phyloP scores from a whole-genome alignment of 2,888 invertebrate genomes.

The Caenorhabditis sp. region DNA sequence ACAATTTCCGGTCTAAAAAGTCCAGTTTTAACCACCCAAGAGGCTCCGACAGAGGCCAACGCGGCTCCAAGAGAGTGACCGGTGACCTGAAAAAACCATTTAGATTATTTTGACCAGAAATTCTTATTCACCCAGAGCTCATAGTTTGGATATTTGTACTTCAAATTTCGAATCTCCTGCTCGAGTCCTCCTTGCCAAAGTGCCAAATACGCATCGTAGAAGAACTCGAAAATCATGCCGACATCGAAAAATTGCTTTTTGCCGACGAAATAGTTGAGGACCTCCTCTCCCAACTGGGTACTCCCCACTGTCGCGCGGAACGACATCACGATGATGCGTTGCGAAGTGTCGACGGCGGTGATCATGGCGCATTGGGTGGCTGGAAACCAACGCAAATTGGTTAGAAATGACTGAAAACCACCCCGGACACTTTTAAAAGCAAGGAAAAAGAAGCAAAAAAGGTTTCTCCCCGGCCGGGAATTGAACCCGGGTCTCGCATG shows the following conservation, averaged over 20 bases:
- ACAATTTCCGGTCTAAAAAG: slow-evolving; percentile 40
- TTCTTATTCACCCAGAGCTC: slow-evolving; percentile 54
- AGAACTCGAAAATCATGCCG: slow-evolving; percentile 63
- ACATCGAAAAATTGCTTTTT: slow-evolving; percentile 62
- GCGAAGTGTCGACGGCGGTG: slow-evolving; percentile 54
- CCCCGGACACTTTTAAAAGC: too few species aligned
- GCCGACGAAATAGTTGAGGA: slow-evolving; percentile 52
- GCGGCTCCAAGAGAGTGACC: slow-evolving; percentile 65
- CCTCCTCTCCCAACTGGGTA: slow-evolving; percentile 56
- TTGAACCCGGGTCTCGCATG: slow-evolving; percentile 76
- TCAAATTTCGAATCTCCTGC: slow-evolving; percentile 54
- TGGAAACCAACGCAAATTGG: not conserved
- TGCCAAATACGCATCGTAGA: slow-evolving; percentile 60
- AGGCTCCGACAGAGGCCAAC: slow-evolving; percentile 61
- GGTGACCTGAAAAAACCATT: slow-evolving; percentile 52
- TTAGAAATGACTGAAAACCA: not conserved
- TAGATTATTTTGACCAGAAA: not conserved
- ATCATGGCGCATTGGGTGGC: slow-evolving; percentile 59
- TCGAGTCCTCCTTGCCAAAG: slow-evolving; percentile 61
- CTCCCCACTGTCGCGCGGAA: slow-evolving; percentile 56
- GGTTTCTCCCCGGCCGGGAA: slow-evolving; percentile 63
- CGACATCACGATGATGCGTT: slow-evolving; percentile 57
- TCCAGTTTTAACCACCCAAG: slow-evolving; percentile 55
- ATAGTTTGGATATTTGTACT: slow-evolving; percentile 63
- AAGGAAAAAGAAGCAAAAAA: slow-evolving; percentile 10